A percentile compares a stretch with the other conserved stretches of the same genome.
Conservation (phyloP, 1,140 invertebrate genomes). For the Bathynomus jamesi region DNA sequence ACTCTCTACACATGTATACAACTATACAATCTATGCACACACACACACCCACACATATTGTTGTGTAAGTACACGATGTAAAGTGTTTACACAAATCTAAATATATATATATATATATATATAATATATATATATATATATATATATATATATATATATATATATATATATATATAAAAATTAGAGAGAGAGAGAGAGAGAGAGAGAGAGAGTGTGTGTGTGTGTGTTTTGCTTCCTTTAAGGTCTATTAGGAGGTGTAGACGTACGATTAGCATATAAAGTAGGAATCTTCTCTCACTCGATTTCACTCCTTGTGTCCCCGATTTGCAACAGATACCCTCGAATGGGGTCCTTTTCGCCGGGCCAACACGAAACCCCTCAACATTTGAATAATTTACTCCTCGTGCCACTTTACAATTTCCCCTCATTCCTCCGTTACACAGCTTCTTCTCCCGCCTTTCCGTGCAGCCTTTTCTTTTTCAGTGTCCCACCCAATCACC, state of each 20-base stretch:
- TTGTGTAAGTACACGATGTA: not conserved
- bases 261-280: not conserved
- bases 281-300: not conserved
- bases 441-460: not conserved
- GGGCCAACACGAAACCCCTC: not conserved
- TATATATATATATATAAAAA: not conserved
- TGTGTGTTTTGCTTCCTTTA: too few species aligned
- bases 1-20: not conserved
- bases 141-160: constrained; percentile 2
- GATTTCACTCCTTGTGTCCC: not conserved
- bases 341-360: not conserved
- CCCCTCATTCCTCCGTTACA: not conserved
- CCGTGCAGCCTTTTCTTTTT: not conserved
- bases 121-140: constrained; percentile 2
- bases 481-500: not conserved
- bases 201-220: too few species aligned
- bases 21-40: not conserved
- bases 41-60: not conserved
- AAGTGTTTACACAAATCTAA: not conserved
- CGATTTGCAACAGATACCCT: not conserved
- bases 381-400: not conserved
- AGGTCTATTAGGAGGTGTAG: not conserved
- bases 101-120: constrained; percentile 2
- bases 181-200: not conserved
- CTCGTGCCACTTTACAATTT: not conserved